Evolutionary conservation across 2,888 invertebrate genomes (phyloP), one percentile per base, ranked within the genome.

Genomic region (Hypomecis atomaria): DNA sequence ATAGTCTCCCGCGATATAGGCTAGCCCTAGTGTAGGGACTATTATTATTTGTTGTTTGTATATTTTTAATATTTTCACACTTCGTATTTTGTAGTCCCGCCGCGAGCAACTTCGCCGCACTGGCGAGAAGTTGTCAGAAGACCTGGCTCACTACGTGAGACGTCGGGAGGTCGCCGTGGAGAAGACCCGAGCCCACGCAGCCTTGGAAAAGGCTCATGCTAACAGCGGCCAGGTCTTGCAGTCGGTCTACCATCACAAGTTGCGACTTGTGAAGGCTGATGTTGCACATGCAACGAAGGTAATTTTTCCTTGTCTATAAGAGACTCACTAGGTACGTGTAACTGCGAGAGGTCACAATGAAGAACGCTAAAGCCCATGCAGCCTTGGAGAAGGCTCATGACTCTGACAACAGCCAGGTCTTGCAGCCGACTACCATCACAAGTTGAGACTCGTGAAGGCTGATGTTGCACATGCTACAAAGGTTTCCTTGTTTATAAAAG

Each of bases 71-170:
- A 23, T 23, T 23, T 23, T 23, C n/a, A 23, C 23, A 23, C 23
- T 23, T 23, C 23, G 23, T 23, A 23, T 23, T 23, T 23, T 23
- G 23, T 6, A 90, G 92, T 90, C 90, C 0, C 90, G 92, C 44
- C 85, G 88, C 8, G 91, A 91, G 56, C 92, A 92, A 66, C 84
- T 92, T 0, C 87, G 89, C 0, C 88, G 88, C 38, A 92, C 90
- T 0, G 80, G 87, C 10, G 89, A 91, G 67, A 90, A 90, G 72
- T 67, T 93, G 10, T 81, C 92, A 0, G 90, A 89, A 47, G 92
- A 93, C 67, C 70, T 93, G 62, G 91, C 92, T 0, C 74, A 84
- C 54, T 90, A 89, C 71, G 90, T 93, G 64, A 89, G 86, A 33
- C 83, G 90, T 0, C 83, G 93, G 0, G 91, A 89, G 68, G 89